Evolutionary conservation across 2,888 invertebrate genomes (phyloP).

Genomic region (Brenthis hecate): DNA sequence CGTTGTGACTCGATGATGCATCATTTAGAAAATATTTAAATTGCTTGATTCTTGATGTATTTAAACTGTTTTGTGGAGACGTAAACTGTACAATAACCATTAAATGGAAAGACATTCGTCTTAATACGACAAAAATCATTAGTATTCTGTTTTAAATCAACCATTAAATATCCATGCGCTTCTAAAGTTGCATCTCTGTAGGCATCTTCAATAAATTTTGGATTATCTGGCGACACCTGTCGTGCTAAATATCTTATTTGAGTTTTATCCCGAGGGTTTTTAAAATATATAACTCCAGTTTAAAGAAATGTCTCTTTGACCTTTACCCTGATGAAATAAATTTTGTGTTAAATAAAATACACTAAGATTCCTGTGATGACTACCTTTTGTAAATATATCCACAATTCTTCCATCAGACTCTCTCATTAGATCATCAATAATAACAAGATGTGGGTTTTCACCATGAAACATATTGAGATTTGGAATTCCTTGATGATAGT

Average conservation of each 20-base stretch:
- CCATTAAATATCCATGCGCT: not conserved
- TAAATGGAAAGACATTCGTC: conserved; percentile 4
- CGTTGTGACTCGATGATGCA: not conserved
- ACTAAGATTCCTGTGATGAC: conserved; percentile 46
- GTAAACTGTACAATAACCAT: not conserved
- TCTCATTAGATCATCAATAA: conserved; percentile 49
- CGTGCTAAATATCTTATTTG: conserved; percentile 43
- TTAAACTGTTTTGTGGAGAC: not conserved
- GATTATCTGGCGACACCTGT: conserved; percentile 43
- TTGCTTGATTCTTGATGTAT: too few species aligned
- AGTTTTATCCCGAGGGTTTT: conserved; percentile 45
- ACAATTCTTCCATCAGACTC: conserved; percentile 46
- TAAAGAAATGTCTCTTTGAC: conserved; percentile 42
- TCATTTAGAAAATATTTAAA: not conserved
- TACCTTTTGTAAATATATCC: conserved; percentile 43
- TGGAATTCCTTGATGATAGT: conserved; percentile 45
- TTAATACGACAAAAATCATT: conserved; percentile 5
- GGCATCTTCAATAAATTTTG: conserved; percentile 44
- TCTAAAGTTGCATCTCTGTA: conserved; percentile 41
- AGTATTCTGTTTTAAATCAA: conserved; percentile 3
- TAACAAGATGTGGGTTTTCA: conserved; percentile 40
- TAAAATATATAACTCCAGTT: conserved; percentile 45
- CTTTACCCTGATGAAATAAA: conserved; percentile 42
- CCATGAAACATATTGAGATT: conserved; percentile 46
- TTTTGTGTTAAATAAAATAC: conserved; percentile 47